Percentiles rank a stretch among this genome's conserved stretches.
Conservation (phyloP, 2,888 invertebrate species). For the Craniophora ligustri region DNA sequence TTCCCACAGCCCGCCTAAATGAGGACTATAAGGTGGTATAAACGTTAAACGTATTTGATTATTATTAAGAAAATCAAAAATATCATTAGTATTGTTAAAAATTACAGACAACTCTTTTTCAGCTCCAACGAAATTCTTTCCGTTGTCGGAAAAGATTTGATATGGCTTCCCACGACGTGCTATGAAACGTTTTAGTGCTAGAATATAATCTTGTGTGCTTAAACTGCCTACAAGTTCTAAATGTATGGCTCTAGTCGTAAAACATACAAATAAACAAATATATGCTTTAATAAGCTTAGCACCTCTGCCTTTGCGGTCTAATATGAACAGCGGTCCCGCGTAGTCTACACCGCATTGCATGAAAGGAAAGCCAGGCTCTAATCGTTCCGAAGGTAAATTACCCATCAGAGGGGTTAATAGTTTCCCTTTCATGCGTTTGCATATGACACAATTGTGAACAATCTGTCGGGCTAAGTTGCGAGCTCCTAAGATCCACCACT, state of each 20-base stretch:
- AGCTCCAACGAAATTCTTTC: constrained; percentile 12
- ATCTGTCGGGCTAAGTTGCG: constrained; percentile 3
- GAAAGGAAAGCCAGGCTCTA: constrained; percentile 1
- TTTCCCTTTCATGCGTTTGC: constrained; percentile 7
- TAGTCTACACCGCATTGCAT: constrained; percentile 5
- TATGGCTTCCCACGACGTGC: constrained; percentile 15
- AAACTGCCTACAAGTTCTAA: constrained; percentile 4
- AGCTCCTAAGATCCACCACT: constrained; percentile 3
- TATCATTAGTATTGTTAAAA: neutral
- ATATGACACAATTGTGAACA: constrained; percentile 3
- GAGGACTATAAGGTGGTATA: constrained; percentile 14
- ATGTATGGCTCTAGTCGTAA: no score
- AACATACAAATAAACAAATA: constrained; percentile 9
- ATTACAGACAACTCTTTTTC: constrained; percentile 6
- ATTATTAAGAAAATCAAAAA: constrained; percentile 1
- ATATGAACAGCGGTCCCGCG: constrained; percentile 3
- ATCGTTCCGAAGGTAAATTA: constrained; percentile 5
- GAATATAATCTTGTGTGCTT: constrained; percentile 5
- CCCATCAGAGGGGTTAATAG: constrained; percentile 2
- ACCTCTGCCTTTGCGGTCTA: constrained; percentile 10
- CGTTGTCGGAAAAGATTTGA: constrained; percentile 18
- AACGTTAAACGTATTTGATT: constrained; percentile 9
- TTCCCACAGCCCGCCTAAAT: constrained; percentile 19
- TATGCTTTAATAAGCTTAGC: neutral
- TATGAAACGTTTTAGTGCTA: constrained; percentile 15